Conservation (phyloP, 2,888 invertebrate species). For the Baccha elongata region DNA sequence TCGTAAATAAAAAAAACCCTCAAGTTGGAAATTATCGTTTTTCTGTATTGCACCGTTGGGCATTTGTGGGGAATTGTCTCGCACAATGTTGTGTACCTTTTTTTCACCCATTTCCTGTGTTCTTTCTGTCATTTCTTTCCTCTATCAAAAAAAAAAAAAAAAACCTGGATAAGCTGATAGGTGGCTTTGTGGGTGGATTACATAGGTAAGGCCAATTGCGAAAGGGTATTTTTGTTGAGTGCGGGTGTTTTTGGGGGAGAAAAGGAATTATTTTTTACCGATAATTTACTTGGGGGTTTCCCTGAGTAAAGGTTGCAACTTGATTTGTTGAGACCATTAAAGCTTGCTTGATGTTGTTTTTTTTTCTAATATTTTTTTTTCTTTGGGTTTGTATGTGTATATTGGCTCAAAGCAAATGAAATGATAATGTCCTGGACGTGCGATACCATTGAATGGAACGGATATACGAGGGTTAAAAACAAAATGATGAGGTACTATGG, state of each 20-base stretch:
- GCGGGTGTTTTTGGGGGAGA: background rate
- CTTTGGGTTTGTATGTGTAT: slow-evolving; percentile 9
- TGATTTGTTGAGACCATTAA: slow-evolving; percentile 70
- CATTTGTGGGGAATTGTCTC: slow-evolving; percentile 63
- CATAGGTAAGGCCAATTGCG: slow-evolving; percentile 20
- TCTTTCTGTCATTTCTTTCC: slow-evolving; percentile 46
- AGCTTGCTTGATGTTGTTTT: slow-evolving; percentile 23
- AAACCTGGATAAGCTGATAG: slow-evolving; percentile 49
- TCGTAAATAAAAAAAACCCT: slow-evolving; percentile 66
- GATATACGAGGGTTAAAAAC: slow-evolving; percentile 3
- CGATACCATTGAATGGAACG: slow-evolving; percentile 50
- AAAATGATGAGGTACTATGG: slow-evolving; percentile 32
- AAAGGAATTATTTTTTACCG: slow-evolving; percentile 61
- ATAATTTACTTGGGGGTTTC: slow-evolving; percentile 71
- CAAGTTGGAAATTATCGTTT: slow-evolving; percentile 73
- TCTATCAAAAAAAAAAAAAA: slow-evolving; percentile 23
- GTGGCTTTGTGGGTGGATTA: slow-evolving; percentile 23
- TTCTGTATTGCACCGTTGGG: slow-evolving; percentile 70
- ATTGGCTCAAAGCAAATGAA: slow-evolving; percentile 54
- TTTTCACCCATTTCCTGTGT: slow-evolving; percentile 18
- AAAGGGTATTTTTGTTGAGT: slow-evolving; percentile 1
- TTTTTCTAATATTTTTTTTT: slow-evolving; percentile 12
- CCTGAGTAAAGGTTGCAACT: slow-evolving; percentile 61
- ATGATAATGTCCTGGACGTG: slow-evolving; percentile 68
- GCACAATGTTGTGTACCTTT: slow-evolving; percentile 42